Base-by-base conservation (phyloP, 2,797 vertebrate genomes). In the Buceros bicornis region DNA sequence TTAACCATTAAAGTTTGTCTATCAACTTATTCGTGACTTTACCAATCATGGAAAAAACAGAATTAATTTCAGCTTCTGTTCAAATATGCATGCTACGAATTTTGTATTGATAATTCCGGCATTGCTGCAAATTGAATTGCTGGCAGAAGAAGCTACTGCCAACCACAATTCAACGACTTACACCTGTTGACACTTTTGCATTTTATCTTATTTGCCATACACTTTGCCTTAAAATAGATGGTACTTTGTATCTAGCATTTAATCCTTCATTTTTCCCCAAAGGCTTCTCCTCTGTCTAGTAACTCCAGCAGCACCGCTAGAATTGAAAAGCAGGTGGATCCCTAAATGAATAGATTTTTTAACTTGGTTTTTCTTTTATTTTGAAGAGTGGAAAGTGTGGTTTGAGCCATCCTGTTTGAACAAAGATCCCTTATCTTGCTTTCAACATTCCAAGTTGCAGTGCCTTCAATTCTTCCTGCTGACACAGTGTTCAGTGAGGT, bases 331-430 rank as follows among this genome's bases (percentile, higher is more conserved):
- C 8, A 82, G 16, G 24, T 25, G 4, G 16, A 74, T 19, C 26
- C 4, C 5, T 33, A 70, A 40, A 84, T 12, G 5, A 89, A 66
- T 1, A 8, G 8, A 0, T 9, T 43, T 74, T 81, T 13, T 1
- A 47, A 37, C 6, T 45, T 45, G 29, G 12, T 25, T 45, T n/a
- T 82, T 25, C 8, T 56, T 40, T 29, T 65, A 3, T 50, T 74
- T 54, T 45, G 51, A 54, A 48, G 13, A 66, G 10, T 29, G 15
- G 25, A 10, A 78, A 51, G 33, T n/a, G 5, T n/a, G 22, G 51
- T 66, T 57, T 77, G 22, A 82, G 33, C 13, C 71, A 80, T 19
- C 4, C 33, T 57, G 5, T 83, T 54, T 66, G 42, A 90, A 64
- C 15, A 40, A 79, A 69, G 43, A 60, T 31, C 20, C 42, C 16